Conservation (phyloP, 2,797 vertebrate species). For the Ctenochaetus hawaiiensis region DNA sequence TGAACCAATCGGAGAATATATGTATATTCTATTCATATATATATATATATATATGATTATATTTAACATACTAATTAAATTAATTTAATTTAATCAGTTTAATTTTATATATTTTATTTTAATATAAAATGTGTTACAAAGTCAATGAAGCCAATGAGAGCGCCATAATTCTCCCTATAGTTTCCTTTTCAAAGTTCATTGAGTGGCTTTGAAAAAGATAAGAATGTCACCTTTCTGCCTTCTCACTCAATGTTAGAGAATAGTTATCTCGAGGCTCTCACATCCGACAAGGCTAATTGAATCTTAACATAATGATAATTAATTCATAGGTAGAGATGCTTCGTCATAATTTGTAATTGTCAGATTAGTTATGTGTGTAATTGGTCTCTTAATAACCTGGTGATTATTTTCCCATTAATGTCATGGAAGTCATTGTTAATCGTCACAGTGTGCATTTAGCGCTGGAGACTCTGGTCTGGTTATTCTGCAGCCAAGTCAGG, state of each 20-base stretch:
- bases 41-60: no score
- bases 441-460: constrained; percentile 49
- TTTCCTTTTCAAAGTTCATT: constrained; percentile 1
- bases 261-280: constrained; percentile 46
- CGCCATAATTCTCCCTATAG: neutral
- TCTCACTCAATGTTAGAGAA: constrained; percentile 38
- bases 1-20: no score
- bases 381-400: constrained; percentile 75
- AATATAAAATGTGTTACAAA: neutral
- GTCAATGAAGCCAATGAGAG: constrained; percentile 7
- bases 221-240: constrained; percentile 56
- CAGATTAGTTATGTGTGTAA: constrained; percentile 78
- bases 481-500: constrained; percentile 43
- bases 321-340: constrained; percentile 70
- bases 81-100: no score
- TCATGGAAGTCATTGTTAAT: constrained; percentile 70
- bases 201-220: constrained; percentile 27
- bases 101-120: no score
- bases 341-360: constrained; percentile 73
- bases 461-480: constrained; percentile 34
- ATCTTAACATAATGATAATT: constrained; percentile 74
- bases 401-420: constrained; percentile 81
- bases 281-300: constrained; percentile 75
- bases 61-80: no score
- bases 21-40: no score